Evolutionary conservation across 2,888 invertebrate genomes (phyloP), one percentile per base, ranked within the genome.

Genomic region (Ditula angustiorana): DNA sequence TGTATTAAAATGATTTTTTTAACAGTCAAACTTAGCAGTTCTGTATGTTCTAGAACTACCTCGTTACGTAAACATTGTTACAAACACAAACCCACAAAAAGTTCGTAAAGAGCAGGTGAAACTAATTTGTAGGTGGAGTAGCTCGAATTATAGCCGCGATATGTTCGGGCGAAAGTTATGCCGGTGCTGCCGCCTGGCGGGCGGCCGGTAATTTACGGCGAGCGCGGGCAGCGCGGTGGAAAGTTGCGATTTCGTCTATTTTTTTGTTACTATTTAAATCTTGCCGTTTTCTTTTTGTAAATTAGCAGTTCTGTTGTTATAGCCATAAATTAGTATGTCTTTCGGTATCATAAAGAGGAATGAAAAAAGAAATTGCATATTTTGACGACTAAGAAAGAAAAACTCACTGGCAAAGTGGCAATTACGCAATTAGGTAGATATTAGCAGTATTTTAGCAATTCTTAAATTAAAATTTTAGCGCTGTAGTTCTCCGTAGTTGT

Each of bases 131-230:
- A 41, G 55, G 55, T 55, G 24, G 24, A 21, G 26, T 16, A 13
- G 21, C 35, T 57, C 63, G 59, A 73, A 67, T 73, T 71, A 72
- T 71, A 46, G 69, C 66, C 58, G 63, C 64, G 63, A 63, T 70
- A 69, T 56, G 61, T 70, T 61, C 19, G 26, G 11, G 37, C 50
- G 16, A 50, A n/a, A 60, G 60, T 60, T 59, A 50, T n/a, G 65
- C 67, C 63, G 72, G 78, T 76, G 75, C 78, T 73, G 76, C 75
- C 72, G 69, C 70, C 76, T 71, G 44, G 67, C 66, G 71, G 71
- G 66, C 68, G 67, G 62, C 59, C 24, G 28, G 70, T 73, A 74
- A 78, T 75, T 77, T 78, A 79, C 72, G 64, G 50, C 23, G 5
- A 10, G 3, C n/a, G 7, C 21, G 11, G 46, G 23, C 41, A 41